Base-by-base conservation (phyloP, 2,888 invertebrate species). In the Drosophila borealis region DNA sequence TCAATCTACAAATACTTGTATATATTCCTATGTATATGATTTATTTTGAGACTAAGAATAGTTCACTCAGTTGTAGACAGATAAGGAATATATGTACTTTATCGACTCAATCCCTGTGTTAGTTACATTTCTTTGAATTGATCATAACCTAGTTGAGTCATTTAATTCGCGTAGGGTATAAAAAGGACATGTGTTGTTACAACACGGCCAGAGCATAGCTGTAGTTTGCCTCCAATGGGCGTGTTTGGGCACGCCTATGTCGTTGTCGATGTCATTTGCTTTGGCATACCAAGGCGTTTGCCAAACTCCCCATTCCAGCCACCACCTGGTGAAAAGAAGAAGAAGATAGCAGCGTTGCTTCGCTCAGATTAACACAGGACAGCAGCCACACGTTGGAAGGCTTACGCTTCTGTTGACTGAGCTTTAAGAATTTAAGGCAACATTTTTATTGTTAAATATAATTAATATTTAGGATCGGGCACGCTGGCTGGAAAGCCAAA, bases 401-500 rank as follows among this genome's bases (percentile, higher is more conserved):
- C 9, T 33, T 17, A 17, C 45, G 19, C 11, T 33, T 34, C n/a
- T 2, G n/a, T 33, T 8, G 36, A 45, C 44, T 48, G 33, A 2
- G 44, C 59, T 62, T 59, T 29, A 37, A 44, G 56, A 37, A 61
- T 51, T 60, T 39, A 49, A 61, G 55, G 10, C 13, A 14, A 6
- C 11, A 10, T 42, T 19, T 34, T 13, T 55, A 11, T 44, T 39
- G 25, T 14, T 8, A 17, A 41, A 36, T 50, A 65, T 78, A 83
- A 79, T 83, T 83, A 80, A 80, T 80, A 79, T 73, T 62, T 69
- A 25, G 19, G 41, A 17, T 21, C 17, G 19, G n/a, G 25, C 14
- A 34, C n/a, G 5, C 34, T 8, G 14, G 9, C 14, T 21, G 49
- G 36, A 29, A n/a, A 41, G 10, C 14, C 59, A 51, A 29, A 29